Conservation (phyloP, 2,113 vertebrate species). For the Melanerpes formicivorus region DNA sequence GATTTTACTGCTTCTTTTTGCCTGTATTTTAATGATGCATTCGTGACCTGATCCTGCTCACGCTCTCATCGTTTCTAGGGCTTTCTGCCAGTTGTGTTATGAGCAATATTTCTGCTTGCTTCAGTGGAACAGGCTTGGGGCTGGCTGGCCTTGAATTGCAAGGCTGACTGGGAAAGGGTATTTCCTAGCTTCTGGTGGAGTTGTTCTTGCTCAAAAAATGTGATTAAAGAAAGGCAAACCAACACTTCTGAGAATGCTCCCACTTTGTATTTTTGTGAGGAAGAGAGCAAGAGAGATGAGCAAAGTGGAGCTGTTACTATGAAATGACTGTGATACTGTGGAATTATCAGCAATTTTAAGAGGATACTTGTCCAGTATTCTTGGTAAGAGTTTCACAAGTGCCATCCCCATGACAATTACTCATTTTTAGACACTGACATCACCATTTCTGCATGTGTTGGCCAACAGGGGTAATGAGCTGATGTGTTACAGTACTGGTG, state of each 20-base stretch:
- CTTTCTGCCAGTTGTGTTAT: background rate
- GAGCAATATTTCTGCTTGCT: background rate
- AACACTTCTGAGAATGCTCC: background rate
- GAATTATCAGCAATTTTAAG: background rate
- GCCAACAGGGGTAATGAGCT: background rate
- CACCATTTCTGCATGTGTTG: background rate
- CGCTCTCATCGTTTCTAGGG: background rate
- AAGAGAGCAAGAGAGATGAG: background rate
- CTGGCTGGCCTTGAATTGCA: background rate
- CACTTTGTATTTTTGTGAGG: background rate
- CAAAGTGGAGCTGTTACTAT: background rate
- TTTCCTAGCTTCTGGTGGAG: slow-evolving; percentile 8
- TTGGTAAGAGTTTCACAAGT: background rate
- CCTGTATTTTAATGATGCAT: background rate
- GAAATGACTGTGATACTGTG: background rate
- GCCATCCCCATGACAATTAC: background rate
- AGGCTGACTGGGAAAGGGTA: slow-evolving; percentile 14
- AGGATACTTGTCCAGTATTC: background rate
- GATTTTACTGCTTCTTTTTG: background rate
- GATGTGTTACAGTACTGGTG: background rate
- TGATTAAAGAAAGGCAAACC: background rate
- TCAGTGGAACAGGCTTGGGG: background rate
- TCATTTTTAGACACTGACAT: background rate
- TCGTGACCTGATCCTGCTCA: background rate
- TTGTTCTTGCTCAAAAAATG: background rate